Conservation (phyloP, 2,113 vertebrate species). For the Hippocampus guttulatus region DNA sequence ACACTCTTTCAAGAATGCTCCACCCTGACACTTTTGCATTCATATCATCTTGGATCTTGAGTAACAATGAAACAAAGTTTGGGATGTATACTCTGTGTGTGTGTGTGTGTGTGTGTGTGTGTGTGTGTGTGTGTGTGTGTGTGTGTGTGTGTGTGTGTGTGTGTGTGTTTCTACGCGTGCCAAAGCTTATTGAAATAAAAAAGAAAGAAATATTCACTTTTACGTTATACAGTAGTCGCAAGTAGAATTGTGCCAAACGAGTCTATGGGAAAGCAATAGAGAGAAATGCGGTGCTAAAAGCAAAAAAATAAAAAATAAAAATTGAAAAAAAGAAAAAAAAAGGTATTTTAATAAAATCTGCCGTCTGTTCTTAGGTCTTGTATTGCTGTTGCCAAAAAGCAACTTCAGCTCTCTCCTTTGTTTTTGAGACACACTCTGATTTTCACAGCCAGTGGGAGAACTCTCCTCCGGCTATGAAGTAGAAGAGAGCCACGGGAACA, state of each 20-base stretch:
- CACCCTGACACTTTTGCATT: too few relatives aligned
- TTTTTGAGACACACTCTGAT: conserved; percentile 30
- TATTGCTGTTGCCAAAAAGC: conserved; percentile 28
- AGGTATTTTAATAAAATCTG: conserved; percentile 21
- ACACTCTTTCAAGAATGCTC: conserved; percentile 16
- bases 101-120: too few relatives aligned
- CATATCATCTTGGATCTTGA: too few relatives aligned
- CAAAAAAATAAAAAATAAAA: too few relatives aligned
- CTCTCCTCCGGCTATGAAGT: conserved; percentile 28
- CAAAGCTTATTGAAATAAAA: conserved; percentile 51
- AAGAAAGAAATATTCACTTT: not conserved
- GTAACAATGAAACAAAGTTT: too few relatives aligned
- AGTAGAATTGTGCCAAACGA: not conserved
- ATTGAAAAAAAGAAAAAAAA: conserved; percentile 5
- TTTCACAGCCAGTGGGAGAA: conserved; percentile 28
- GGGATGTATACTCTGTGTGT: too few relatives aligned
- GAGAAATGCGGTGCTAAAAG: conserved; percentile 15
- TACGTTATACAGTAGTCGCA: not conserved
- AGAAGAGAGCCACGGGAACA: conserved; percentile 20
- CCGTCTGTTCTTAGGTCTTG: conserved; percentile 18
- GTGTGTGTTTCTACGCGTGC: conserved; percentile 30
- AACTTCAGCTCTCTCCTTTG: conserved; percentile 24
- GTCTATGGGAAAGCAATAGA: conserved; percentile 1
- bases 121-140: too few relatives aligned
- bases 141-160: conserved; percentile 7